These are phyloP conservation scores for Ectemnius continuus DNA, from an alignment of 2,888 invertebrate species.

Conservation along the genomic window DNA sequence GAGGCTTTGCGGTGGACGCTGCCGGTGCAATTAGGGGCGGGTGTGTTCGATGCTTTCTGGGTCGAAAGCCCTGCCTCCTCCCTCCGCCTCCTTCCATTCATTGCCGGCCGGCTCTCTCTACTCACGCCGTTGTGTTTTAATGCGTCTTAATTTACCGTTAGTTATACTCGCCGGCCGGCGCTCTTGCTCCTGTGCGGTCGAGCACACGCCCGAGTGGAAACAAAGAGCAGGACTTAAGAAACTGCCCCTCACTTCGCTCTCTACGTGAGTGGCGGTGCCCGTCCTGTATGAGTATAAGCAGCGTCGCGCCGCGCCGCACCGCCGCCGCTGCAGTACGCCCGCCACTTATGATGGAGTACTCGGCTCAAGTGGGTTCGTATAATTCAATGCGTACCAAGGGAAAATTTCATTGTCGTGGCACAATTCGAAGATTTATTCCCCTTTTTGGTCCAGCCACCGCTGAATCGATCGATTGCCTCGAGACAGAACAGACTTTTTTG, in stretches of 20 bases:
- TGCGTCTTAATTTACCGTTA: constrained; percentile 68
- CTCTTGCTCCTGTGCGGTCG: constrained; percentile 15
- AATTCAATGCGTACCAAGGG: no score
- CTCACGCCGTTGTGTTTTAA: constrained; percentile 37
- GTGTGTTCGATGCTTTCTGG: constrained; percentile 19
- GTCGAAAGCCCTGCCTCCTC: constrained; percentile 31
- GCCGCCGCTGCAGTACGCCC: background rate
- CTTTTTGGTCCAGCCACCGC: no score
- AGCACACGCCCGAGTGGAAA: constrained; percentile 38
- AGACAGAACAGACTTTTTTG: no score
- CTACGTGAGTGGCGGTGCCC: background rate
- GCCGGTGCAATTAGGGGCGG: constrained; percentile 39
- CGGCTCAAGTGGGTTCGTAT: background rate
- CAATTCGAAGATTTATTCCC: no score
- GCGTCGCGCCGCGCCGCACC: no score
- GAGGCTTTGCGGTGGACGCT: constrained; percentile 48
- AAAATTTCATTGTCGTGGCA: no score
- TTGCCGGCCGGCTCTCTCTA: constrained; percentile 3
- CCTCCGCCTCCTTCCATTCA: constrained; percentile 18
- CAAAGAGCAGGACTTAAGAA: constrained; percentile 24
- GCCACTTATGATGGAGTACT: constrained; percentile 8
- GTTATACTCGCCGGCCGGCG: constrained; percentile 45
- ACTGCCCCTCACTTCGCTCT: constrained; percentile 15
- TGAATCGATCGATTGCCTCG: no score
- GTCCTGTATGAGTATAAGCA: no score